Evolutionary conservation across 2,113 vertebrate genomes (phyloP), one percentile per base, ranked within the genome.

Genomic region (Prunella fulvescens): DNA sequence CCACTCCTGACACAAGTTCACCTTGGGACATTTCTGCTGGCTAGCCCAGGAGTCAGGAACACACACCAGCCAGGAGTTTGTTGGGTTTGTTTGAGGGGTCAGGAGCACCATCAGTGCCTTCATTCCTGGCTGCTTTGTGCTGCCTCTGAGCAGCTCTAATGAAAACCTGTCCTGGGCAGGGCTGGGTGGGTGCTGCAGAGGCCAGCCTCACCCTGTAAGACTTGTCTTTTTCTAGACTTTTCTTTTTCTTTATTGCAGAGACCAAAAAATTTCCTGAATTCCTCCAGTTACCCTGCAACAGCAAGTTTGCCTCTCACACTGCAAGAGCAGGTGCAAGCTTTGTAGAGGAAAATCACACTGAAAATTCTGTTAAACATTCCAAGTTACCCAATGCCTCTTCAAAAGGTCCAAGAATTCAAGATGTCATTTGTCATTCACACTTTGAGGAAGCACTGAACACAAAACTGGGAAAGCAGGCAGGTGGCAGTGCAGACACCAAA

Each of bases 1-100:
- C 58, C 47, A 7, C 85, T 96, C 95, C 90, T 42, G 80, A 37
- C 71, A 60, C 84, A 37, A 81, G 94, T 93, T 97, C 95, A 92
- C 92, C 92, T 18, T 93, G 95, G 95, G 95, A 93, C 93, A 62
- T 33, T 15, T 56, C 1, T 78, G 35, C 40, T 51, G 87, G 81
- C 61, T 40, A 48, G 11, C 50, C 77, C 4, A 5, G 84, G 81
- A 73, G 47, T 23, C 3, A 1, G 37, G 42, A 33, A 24, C 2
- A 10, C 42, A 35, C 62, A 48, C 10, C 40, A 39, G 1, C 2
- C 31, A 70, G 40, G 62, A 83, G 11, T 23, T 11, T 56, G 54
- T 0, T 67, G 86, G n/a, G n/a, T n/a, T n/a, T n/a, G n/a, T n/a
- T n/a, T 7, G 13, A 13, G 19, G 67, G 67, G 9, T 26, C 47